Conservation (phyloP, 2,113 vertebrate species). For the Toxotes jaculatrix region DNA sequence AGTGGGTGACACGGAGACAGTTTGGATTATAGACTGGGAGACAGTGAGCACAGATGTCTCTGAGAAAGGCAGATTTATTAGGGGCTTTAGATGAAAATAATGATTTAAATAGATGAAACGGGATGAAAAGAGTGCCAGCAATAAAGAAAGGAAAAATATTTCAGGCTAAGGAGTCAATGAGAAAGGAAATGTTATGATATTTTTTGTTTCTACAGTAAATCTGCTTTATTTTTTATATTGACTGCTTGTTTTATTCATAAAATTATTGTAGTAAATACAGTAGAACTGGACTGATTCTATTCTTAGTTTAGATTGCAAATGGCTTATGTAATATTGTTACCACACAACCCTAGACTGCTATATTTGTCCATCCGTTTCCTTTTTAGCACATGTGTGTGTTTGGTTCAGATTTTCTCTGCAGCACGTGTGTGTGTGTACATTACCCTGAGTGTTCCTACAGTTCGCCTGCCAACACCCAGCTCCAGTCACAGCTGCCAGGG, state of each 20-base stretch:
- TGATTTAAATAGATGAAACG: not conserved
- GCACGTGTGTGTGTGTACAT: constrained; percentile 35
- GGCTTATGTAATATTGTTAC: constrained; percentile 45
- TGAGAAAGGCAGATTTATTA: not conserved
- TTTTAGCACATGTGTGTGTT: constrained; percentile 29
- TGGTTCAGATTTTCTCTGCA: constrained; percentile 23
- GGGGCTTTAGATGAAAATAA: constrained; percentile 13
- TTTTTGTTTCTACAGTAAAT: not conserved
- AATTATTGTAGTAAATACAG: not conserved
- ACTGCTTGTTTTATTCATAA: not conserved
- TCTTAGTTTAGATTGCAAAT: constrained; percentile 22
- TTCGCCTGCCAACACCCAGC: constrained; percentile 3
- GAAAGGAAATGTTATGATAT: not conserved
- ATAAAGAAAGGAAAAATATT: not conserved
- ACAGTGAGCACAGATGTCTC: not conserved
- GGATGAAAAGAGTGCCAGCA: not conserved
- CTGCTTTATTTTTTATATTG: not conserved
- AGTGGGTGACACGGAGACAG: not conserved
- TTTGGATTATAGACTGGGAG: constrained; percentile 12
- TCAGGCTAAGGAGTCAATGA: not conserved
- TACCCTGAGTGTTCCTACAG: constrained; percentile 19
- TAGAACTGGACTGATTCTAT: not conserved
- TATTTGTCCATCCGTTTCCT: constrained; percentile 44
- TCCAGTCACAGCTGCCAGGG: not conserved
- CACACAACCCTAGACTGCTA: constrained; percentile 4